phyloP scores from a whole-genome alignment of 2,888 invertebrate genomes.

The Pycnomerus fuliginosus region DNA sequence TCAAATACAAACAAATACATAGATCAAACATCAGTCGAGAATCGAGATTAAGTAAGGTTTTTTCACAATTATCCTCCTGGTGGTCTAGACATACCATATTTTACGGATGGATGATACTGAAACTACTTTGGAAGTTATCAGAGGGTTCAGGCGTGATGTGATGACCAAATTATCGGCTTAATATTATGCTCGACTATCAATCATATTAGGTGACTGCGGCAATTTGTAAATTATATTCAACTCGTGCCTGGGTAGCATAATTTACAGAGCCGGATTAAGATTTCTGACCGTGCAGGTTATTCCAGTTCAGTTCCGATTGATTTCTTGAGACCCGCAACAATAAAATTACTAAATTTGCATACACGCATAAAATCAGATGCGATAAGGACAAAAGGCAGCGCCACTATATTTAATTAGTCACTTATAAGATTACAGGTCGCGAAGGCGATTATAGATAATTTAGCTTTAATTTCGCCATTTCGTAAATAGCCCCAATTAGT shows the following conservation, averaged over 20 bases:
- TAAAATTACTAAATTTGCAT: too few species aligned
- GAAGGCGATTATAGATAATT: too few species aligned
- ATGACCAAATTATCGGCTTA: slow-evolving; percentile 18
- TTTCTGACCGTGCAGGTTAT: too few species aligned
- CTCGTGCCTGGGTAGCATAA: slow-evolving; percentile 16
- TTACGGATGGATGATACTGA: too few species aligned
- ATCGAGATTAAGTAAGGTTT: too few species aligned
- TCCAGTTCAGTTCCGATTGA: background rate
- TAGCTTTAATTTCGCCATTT: too few species aligned
- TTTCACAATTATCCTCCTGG: slow-evolving; percentile 16
- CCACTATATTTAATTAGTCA: too few species aligned
- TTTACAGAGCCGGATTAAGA: slow-evolving; percentile 6
- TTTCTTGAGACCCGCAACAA: too few species aligned
- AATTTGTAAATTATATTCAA: slow-evolving; percentile 21
- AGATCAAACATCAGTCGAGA: background rate
- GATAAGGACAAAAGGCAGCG: too few species aligned
- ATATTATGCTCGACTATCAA: slow-evolving; percentile 19
- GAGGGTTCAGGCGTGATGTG: slow-evolving; percentile 18
- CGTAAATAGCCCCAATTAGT: too few species aligned
- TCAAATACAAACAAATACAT: slow-evolving; percentile 17
- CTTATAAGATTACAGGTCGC: too few species aligned
- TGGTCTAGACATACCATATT: slow-evolving; percentile 16
- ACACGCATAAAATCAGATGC: too few species aligned
- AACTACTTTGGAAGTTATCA: slow-evolving; percentile 9
- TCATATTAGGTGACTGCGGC: slow-evolving; percentile 21